Conservation (phyloP, 30 jellyfish, hydroid and myxozoan genomes). For the Turritopsis rubra region DNA sequence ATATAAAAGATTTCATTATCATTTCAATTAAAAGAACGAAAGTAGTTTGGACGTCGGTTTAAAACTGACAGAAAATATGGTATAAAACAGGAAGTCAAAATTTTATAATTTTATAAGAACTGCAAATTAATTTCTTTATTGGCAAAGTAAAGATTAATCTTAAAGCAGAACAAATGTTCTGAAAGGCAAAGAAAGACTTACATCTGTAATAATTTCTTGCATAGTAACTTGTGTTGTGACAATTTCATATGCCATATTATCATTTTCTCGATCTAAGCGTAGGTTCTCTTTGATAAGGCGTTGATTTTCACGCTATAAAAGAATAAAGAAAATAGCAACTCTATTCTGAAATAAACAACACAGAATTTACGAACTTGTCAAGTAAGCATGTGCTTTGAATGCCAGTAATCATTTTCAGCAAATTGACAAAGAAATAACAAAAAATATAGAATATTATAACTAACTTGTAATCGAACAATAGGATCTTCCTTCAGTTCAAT, state of each 20-base stretch:
- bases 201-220: conserved; percentile 85
- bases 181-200: conserved; percentile 15
- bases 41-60: no score
- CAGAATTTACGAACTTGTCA: neutral
- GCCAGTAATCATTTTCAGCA: neutral
- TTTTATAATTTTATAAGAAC: no score
- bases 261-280: conserved; percentile 86
- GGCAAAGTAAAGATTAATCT: no score
- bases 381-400: neutral
- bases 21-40: no score
- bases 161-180: neutral
- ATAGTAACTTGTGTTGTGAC: conserved; percentile 71
- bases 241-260: conserved; percentile 70
- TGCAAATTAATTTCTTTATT: no score
- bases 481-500: conserved; percentile 78
- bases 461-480: conserved; percentile 48
- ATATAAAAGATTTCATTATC: neutral
- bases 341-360: neutral
- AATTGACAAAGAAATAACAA: neutral
- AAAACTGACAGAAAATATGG: neutral
- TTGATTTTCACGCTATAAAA: conserved; percentile 69
- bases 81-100: neutral
- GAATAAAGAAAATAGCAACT: neutral
- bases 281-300: conserved; percentile 53
- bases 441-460: neutral